Evolutionary conservation across 2,888 invertebrate genomes (phyloP), one percentile per base, ranked within the genome.

Genomic region (Leptopilina myrica): DNA sequence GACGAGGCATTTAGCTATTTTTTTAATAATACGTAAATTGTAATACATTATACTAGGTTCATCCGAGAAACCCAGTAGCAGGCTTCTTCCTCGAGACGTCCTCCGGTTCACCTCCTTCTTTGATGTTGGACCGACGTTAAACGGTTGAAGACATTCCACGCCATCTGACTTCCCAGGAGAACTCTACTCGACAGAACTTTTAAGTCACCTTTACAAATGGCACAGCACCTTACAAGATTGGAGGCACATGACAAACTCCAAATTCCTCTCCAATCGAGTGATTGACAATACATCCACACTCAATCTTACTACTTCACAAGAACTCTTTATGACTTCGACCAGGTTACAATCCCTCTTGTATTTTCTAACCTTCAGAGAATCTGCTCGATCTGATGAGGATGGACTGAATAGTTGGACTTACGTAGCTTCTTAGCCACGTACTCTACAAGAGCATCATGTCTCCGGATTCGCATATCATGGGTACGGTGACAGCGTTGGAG

Each of bases 401-500:
- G 89, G 9, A 79, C 79, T 0, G 11, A 11, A 43, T 2, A 76
- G 3, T 53, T 49, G 5, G 12, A 12, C 0, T 77, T 75, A 4
- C 20, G 5, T 81, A 88, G 79, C n/a, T 78, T 82, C 1, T 79
- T 76, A 6, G 83, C 81, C 6, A 90, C 33, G n/a, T 78, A 80
- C 7, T 82, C 77, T 7, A 80, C 80, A 5, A 87, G 79, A 1
- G 85, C 87, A 12, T 90, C 82, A 62, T 91, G 91, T 11, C 91
- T 84, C 49, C 83, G 59, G 5, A 90, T 85, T 8, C 89, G 81
- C 7, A 87, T 89, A 83, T 86, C 88, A 79, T 90, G 89, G 0
- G 90, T 90, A 59, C 89, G 66, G 53, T 82, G 81, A 80, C 90
- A 90, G 56, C 80, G 79, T 75, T 91, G 90, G 62, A 89, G 82